Base-by-base conservation (phyloP, 2,113 vertebrate genomes). In the Istiophorus platypterus region DNA sequence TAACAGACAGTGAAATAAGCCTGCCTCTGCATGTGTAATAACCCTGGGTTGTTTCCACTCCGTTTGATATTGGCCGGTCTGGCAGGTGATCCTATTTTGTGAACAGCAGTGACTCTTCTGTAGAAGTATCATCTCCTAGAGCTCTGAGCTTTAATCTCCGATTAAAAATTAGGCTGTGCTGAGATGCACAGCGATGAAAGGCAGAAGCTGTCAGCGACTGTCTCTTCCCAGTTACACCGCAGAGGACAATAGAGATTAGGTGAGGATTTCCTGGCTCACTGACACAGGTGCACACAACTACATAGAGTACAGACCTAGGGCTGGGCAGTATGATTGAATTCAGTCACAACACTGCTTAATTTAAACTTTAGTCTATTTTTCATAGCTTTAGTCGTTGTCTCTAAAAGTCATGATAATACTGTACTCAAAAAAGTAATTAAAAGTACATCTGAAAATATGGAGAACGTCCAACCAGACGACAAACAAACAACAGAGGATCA, bases 121-220 rank as follows among this genome's bases (percentile, higher is more conserved):
- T 39, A 45, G 34, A 12, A 12, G 34, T n/a, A 62, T 41, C 56
- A 49, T 37, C 37, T 67, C 52, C 47, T 9, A 1, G n/a, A 58
- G 39, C 51, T 56, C 22, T 2, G 14, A 78, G 51, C 56, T 59
- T 75, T 73, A 69, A 76, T 73, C 66, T 18, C 34, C 3, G 73
- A 83, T 71, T 49, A 54, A 14, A 83, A 85, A 64, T 61, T 9
- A 65, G 27, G 49, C 45, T 34, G 31, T 34, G 45, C 86, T 61
- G 76, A 83, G 37, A 73, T 12, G 5, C 56, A 59, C 62, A 37
- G 20, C 6, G 54, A 71, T 15, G 29, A 80, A 76, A 69, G 51
- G 26, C 7, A 73, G 42, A 80, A 39, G 34, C 61, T 31, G 47
- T 72, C 51, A n/a, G 51, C 7, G 3, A 26, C 37, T 1, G 42